Evolutionary conservation across 2,888 invertebrate genomes (phyloP), one percentile per base, ranked within the genome.

Genomic region (Chalcis sispes): DNA sequence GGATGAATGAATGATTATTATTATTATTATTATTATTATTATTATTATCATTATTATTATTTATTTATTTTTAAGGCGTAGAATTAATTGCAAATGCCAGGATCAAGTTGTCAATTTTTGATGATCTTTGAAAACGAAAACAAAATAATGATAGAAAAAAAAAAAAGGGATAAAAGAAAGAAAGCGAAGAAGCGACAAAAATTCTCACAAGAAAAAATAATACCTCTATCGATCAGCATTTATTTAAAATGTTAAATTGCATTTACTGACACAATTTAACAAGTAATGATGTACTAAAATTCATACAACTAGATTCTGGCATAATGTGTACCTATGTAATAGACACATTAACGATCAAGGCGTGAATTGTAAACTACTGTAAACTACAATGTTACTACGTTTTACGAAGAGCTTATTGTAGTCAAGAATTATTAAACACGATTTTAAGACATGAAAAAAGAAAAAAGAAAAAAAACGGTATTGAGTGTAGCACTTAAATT

Each of bases 381-480:
- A 88, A 88, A 87, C 87, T 88, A 88, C 86, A 85, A 88, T 88
- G 88, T 88, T 88, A 88, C 86, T 88, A 89, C 87, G 88, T 88
- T 88, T 88, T 88, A 88, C 84, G 85, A 88, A 88, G 88, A 88
- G 88, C 88, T 88, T 88, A 88, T 85, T 87, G 88, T 88, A 88
- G 88, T 86, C 84, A 83, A 87, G 84, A 73, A 76, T 75, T 86
- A 88, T 87, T 87, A 86, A 86, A 86, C 84, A 85, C 85, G 82
- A 85, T 85, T 84, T 85, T 82, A 79, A 81, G 77, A 82, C 80
- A 79, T 79, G 77, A 80, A 72, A 79, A 72, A 79, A 81, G 79
- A 79, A 76, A 78, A 76, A 72, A 81, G 78, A 78, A 76, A 81
- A 77, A 81, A 81, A 82, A 81, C 83, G 85, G 83, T 85, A 87